Percentiles rank a stretch among this genome's conserved stretches.
Conservation (phyloP, 2,888 invertebrate genomes). For the Megaustenia siamemsis region DNA sequence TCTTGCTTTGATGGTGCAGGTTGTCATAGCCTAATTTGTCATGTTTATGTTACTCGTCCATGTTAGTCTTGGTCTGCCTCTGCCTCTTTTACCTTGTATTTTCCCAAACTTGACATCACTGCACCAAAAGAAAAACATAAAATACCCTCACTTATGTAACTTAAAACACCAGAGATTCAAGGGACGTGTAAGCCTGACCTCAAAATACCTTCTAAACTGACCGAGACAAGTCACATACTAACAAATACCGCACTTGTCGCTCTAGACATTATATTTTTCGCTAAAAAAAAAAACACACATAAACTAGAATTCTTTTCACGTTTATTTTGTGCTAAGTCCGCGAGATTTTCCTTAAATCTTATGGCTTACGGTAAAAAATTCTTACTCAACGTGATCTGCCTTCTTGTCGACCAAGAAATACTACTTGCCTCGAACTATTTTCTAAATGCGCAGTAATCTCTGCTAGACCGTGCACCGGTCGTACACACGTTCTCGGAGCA, state of each 20-base stretch:
- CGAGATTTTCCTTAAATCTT: slow-evolving; percentile 11
- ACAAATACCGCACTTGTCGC: slow-evolving; percentile 3
- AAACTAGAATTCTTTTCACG: not conserved
- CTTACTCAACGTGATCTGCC: not conserved
- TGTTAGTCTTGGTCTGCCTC: too few relatives aligned
- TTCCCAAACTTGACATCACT: too few relatives aligned
- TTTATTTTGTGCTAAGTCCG: slow-evolving; percentile 9
- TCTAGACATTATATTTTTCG: not conserved
- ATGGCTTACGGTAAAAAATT: not conserved
- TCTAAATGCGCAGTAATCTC: slow-evolving; percentile 49
- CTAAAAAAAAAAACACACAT: not conserved
- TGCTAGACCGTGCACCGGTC: not conserved
- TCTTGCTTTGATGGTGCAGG: too few relatives aligned
- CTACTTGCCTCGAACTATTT: slow-evolving; percentile 20
- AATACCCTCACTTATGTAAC: too few relatives aligned
- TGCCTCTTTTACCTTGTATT: too few relatives aligned
- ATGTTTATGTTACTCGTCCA: too few relatives aligned
- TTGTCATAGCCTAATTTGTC: too few relatives aligned
- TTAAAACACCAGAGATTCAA: too few relatives aligned
- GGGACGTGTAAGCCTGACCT: too few relatives aligned
- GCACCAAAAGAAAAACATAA: too few relatives aligned
- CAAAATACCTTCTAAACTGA: too few relatives aligned
- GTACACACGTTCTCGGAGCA: slow-evolving; percentile 7
- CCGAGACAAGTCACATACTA: not conserved
- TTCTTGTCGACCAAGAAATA: not conserved